Evolutionary conservation across 92 coral and sea anemone genomes (phyloP), one percentile per base, ranked within the genome.

Genomic region (Epizoanthus scotinus): DNA sequence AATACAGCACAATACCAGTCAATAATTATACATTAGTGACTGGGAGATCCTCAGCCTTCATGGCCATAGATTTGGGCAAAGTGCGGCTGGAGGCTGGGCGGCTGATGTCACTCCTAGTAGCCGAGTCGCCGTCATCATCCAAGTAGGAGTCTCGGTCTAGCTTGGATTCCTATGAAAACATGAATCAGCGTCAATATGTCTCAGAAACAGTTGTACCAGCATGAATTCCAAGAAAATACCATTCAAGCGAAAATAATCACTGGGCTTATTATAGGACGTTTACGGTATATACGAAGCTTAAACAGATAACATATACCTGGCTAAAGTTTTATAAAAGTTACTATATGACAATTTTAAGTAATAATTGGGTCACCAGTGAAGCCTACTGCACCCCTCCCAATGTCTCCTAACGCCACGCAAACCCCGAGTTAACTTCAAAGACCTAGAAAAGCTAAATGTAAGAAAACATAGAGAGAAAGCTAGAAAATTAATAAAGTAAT

Each of bases 51-150:
- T 83, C 88, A 24, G 90, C 63, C 15, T 72, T 65, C 92, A 89
- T 31, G 69, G 87, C 92, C 44, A 77, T 44, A 50, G 77, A 78
- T 77, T 73, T 79, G 63, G 94, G 87, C 29, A 27, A 55, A 10
- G 86, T 73, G 26, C 87, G 92, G 63, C 84, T 80, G 21, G 95
- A 90, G 78, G 93, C 90, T 55, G 87, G 84, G 19, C 81, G 97
- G 63, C 97, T 92, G 62, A 88, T 70, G 70, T 92, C 97, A 88
- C 97, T 92, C 53, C 85, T 87, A 28, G 85, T 83, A 3, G 91
- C 93, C 22, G 97, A 92, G 58, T 86, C 97, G 10, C 94, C 97
- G 22, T 92, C 97, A 24, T 92, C 97, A 70, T 92, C 92, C 21
- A 90, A 84, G 17, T 92, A 92, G 1, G 97, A 92, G 80, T 86